Conservation (phyloP, 2,113 vertebrate genomes). For the Amphilophus citrinellus region DNA sequence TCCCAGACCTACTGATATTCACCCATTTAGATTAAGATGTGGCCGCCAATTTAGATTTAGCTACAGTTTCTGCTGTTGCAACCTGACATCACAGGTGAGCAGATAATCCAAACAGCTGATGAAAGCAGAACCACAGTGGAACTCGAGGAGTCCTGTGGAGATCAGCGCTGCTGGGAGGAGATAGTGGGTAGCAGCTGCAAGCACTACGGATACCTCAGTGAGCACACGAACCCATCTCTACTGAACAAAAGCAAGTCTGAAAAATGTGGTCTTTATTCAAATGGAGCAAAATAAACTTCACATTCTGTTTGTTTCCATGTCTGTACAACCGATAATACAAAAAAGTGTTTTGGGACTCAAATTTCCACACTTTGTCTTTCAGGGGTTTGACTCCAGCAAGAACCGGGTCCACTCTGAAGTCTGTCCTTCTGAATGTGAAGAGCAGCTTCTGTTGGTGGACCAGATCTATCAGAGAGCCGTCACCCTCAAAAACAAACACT, state of each 20-base stretch:
- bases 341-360: neutral
- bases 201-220: slow-evolving; percentile 51
- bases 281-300: slow-evolving; percentile 46
- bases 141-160: slow-evolving; percentile 14
- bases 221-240: neutral
- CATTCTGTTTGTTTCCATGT: slow-evolving; percentile 10
- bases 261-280: slow-evolving; percentile 69
- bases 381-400: slow-evolving; percentile 41
- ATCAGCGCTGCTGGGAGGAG: slow-evolving; percentile 59
- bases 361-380: neutral
- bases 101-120: neutral
- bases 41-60: neutral
- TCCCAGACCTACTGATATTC: neutral
- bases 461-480: slow-evolving; percentile 48
- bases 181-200: slow-evolving; percentile 50
- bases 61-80: neutral
- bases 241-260: neutral
- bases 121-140: slow-evolving; percentile 43
- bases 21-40: neutral
- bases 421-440: slow-evolving; percentile 33
- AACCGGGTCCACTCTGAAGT: slow-evolving; percentile 34
- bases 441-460: slow-evolving; percentile 68
- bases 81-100: slow-evolving; percentile 33
- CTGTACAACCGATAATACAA: slow-evolving; percentile 39
- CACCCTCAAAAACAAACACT: slow-evolving; percentile 65